A percentile compares a stretch with the other conserved stretches of the same genome.
Conservation (phyloP, 2,113 vertebrate species). For the Theristicus caerulescens region DNA sequence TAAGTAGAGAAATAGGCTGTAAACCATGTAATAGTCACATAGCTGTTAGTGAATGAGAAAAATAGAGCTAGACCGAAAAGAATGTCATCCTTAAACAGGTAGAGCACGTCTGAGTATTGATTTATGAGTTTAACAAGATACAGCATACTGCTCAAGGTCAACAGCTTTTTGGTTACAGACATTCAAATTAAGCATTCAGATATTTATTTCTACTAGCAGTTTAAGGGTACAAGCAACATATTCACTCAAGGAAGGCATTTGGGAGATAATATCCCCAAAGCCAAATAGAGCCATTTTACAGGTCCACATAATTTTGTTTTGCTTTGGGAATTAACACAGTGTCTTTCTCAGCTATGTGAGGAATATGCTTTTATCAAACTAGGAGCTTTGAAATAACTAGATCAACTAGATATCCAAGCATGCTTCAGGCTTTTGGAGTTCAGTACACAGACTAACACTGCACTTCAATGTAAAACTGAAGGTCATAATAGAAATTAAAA, state of each 20-base stretch:
- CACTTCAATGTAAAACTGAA: not conserved
- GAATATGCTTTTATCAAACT: not conserved
- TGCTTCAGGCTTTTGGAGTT: not conserved
- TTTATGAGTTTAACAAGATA: not conserved
- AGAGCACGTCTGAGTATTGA: not conserved
- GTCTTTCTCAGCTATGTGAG: not conserved
- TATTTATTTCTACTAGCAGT: not conserved
- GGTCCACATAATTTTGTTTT: not conserved
- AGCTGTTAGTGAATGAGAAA: not conserved
- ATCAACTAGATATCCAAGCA: not conserved
- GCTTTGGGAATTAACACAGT: not conserved
- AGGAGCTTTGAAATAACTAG: not conserved
- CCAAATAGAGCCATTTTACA: not conserved
- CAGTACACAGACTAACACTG: not conserved
- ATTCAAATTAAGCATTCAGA: not conserved
- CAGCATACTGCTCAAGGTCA: not conserved
- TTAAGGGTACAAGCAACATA: not conserved
- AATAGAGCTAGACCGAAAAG: not conserved
- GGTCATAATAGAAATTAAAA: not conserved
- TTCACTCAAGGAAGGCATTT: not conserved
- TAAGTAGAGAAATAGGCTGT: not conserved
- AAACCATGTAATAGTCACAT: not conserved
- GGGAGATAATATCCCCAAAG: not conserved
- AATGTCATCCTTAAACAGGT: not conserved
- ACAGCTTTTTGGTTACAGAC: not conserved